Evolutionary conservation across 2,113 vertebrate genomes (phyloP).

Genomic region (Pelvicachromis taeniatus): DNA sequence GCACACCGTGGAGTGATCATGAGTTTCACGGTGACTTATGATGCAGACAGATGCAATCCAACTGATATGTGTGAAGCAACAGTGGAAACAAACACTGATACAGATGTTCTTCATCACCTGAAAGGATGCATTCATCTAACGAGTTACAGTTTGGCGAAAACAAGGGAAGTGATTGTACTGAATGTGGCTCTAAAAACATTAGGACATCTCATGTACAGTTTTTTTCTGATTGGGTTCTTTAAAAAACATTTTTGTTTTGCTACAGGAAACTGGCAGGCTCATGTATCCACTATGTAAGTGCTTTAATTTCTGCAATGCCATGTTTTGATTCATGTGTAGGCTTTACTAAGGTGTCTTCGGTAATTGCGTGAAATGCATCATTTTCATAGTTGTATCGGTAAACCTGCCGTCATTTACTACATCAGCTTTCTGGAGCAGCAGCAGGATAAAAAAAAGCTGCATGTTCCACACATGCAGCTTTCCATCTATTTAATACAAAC

Average conservation of each 20-base stretch:
- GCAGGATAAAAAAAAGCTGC: not conserved
- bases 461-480: not conserved
- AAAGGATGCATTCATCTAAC: not conserved
- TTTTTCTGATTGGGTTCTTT: not conserved
- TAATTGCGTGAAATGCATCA: accelerated
- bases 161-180: not conserved
- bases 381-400: not conserved
- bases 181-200: not conserved
- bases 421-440: not conserved
- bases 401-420: not conserved
- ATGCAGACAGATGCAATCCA: not conserved
- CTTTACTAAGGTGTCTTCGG: not conserved
- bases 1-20: not conserved
- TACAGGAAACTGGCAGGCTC: not conserved
- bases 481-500: not conserved
- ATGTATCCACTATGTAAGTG: not conserved
- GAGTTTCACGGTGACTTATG: not conserved
- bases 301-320: not conserved
- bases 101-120: not conserved
- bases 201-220: not conserved
- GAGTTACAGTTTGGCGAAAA: not conserved
- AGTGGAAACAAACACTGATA: not conserved
- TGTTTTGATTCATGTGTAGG: not conserved
- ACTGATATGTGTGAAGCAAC: not conserved
- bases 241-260: not conserved